Conservation (phyloP, 2,113 vertebrate genomes). For the Brienomyrus brachyistius region DNA sequence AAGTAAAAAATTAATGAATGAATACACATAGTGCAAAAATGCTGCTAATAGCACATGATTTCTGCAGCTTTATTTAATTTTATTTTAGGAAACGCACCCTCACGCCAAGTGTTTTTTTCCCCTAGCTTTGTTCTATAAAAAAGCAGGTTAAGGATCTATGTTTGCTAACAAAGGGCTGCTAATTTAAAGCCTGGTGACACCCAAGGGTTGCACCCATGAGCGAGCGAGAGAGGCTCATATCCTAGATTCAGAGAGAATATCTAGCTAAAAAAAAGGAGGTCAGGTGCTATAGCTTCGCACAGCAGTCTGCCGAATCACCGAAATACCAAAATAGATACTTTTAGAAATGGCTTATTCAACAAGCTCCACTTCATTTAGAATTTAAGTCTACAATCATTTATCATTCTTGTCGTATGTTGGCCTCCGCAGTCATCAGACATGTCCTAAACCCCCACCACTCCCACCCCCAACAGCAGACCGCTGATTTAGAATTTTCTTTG, state of each 20-base stretch:
- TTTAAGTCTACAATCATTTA: background rate
- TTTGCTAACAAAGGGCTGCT: background rate
- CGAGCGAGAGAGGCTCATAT: background rate
- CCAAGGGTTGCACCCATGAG: background rate
- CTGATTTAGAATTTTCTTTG: slow-evolving; percentile 34
- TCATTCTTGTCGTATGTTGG: background rate
- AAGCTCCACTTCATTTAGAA: background rate
- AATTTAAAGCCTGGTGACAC: background rate
- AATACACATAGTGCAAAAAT: background rate
- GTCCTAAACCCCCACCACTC: background rate
- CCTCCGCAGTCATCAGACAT: background rate
- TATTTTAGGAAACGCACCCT: background rate
- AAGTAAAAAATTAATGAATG: background rate
- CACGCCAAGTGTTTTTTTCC: background rate
- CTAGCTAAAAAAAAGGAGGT: background rate
- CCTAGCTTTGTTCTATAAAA: background rate
- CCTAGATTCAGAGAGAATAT: background rate
- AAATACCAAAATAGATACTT: background rate
- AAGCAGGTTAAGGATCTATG: background rate
- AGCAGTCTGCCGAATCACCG: background rate
- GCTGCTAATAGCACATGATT: background rate
- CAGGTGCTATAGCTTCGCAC: background rate
- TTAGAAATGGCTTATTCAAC: background rate
- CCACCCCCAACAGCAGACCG: slow-evolving; percentile 30
- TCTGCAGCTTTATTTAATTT: background rate